These are phyloP conservation scores for Enteromius mattozi DNA, from an alignment of 2,797 vertebrate genomes.

Conservation along the genomic window DNA sequence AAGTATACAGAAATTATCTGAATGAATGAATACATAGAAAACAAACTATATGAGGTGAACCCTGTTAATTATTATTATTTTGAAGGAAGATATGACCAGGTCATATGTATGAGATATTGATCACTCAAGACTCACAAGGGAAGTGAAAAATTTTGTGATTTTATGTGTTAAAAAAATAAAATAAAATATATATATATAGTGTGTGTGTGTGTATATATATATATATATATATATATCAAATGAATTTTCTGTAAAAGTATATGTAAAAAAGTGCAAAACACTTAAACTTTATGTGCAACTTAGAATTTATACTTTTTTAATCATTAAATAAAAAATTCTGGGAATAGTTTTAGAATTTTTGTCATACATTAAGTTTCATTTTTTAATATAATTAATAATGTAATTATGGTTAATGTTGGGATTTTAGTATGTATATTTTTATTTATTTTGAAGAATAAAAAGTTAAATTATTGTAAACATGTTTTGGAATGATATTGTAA, in stretches of 20 bases:
- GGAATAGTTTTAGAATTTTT: background rate
- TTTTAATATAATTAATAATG: background rate
- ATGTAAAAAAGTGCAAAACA: no score
- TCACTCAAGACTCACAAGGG: background rate
- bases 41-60: background rate
- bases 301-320: no score
- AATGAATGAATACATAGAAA: background rate
- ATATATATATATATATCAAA: no score
- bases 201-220: no score
- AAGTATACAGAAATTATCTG: background rate
- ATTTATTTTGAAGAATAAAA: background rate
- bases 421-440: background rate
- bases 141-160: background rate
- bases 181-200: background rate
- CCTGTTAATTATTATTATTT: background rate
- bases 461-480: background rate
- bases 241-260: no score
- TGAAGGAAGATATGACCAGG: background rate
- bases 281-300: background rate
- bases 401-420: background rate
- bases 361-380: background rate
- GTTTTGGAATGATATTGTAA: background rate
- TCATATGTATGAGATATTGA: background rate
- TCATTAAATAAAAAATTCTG: background rate
- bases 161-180: background rate